Evolutionary conservation across 2,797 vertebrate genomes (phyloP), one percentile per base, ranked within the genome.

Genomic region (Parauchenoglanis ngamensis): DNA sequence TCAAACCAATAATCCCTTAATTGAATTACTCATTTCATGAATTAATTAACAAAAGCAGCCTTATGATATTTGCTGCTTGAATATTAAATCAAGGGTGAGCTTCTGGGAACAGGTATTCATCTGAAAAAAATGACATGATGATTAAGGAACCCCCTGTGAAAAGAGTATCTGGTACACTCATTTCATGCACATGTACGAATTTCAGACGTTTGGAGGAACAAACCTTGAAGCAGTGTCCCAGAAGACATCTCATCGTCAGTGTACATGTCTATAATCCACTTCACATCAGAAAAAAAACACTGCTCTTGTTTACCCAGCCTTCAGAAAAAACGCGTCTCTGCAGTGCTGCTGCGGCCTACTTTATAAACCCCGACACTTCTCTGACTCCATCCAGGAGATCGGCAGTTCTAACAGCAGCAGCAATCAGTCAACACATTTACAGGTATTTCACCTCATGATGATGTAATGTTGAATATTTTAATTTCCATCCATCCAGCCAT

Each of bases 361-460:
- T 65, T 83, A 88, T 92, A 88, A 92, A 87, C 75, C 68, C 56
- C 1, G 35, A 52, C 28, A 57, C 56, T 49, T 28, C 13, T 15
- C 44, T 65, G 56, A 63, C 28, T n/a, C 7, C 35, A 49, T 70
- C 15, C 6, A 59, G 19, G 78, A 86, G 54, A 79, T 67, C 49
- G 40, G 0, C 79, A 67, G 68, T 80, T 85, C 89, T 73, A 83
- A 72, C 72, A 86, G 75, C 59, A 70, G 72, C 63, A 54, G 17
- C 63, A 85, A 87, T 17, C 73, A 78, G 72, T 80, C 70, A 57
- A 86, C 61, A 81, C 12, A 90, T 86, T 90, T 83, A 79, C 85
- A 75, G 40, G 87, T 85, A 90, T 92, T 91, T 90, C 83, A 90
- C 90, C 85, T 92, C 90, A 90, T 90, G 90, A 93, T 92, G 89